These are phyloP conservation scores for Nesometra sesokonis DNA, from an alignment of 35 echinoderm and acorn worm genomes.

Conservation along the genomic window DNA sequence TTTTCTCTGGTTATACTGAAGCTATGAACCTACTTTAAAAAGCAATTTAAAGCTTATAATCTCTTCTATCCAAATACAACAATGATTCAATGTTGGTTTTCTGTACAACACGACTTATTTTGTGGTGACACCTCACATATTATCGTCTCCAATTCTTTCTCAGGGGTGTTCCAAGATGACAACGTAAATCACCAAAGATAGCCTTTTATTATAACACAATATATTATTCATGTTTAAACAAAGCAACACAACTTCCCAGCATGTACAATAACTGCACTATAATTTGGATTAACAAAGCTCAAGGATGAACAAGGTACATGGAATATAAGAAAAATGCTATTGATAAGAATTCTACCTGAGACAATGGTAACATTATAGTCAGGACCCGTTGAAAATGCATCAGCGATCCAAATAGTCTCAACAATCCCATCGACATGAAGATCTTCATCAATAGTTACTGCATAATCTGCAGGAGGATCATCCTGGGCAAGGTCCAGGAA, in stretches of 20 bases:
- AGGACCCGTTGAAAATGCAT: conserved; percentile 56
- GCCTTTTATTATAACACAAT: no score
- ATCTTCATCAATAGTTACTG: conserved; percentile 38
- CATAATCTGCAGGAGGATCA: conserved; percentile 58
- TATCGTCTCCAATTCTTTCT: no score
- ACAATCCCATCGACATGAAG: conserved; percentile 31
- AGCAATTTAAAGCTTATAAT: no score
- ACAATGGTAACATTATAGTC: conserved; percentile 34
- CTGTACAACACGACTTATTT: no score
- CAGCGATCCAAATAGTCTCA: conserved; percentile 38
- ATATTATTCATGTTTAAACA: conserved; percentile 2
- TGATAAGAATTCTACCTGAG: not conserved
- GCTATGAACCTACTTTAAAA: no score
- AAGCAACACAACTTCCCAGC: conserved; percentile 38
- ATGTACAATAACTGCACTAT: conserved; percentile 23
- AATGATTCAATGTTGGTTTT: no score
- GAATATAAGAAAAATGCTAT: no score
- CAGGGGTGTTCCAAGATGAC: no score
- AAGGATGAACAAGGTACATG: conserved; percentile 2
- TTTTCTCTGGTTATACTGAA: no score
- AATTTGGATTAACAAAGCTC: conserved; percentile 5
- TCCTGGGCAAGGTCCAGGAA: conserved; percentile 39
- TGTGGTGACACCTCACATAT: no score
- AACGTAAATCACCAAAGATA: no score
- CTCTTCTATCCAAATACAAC: no score